phyloP scores from a whole-genome alignment of 2,888 invertebrate genomes.

The Eupithecia tripunctaria region DNA sequence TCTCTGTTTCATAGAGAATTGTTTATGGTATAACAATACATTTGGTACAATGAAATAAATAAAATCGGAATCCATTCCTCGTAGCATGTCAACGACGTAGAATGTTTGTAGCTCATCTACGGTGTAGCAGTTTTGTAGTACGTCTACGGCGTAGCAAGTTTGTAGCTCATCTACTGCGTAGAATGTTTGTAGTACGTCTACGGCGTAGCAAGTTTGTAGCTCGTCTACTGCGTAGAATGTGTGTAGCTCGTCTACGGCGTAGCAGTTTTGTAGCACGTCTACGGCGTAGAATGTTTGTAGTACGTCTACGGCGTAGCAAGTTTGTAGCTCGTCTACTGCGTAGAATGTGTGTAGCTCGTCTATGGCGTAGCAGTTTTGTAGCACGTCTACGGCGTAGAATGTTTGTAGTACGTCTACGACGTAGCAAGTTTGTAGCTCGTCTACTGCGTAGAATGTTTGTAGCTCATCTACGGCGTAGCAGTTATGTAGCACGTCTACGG shows the following conservation, averaged over 20 bases:
- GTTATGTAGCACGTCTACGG: constrained; percentile 20
- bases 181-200: constrained; percentile 25
- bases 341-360: background rate
- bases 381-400: background rate
- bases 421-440: background rate
- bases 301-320: no score
- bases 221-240: no score
- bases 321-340: background rate
- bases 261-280: no score
- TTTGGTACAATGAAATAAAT: background rate
- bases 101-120: background rate
- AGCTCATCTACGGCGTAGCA: background rate
- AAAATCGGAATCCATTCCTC: background rate
- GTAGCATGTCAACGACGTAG: background rate
- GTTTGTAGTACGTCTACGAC: background rate
- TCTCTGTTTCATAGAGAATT: background rate
- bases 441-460: background rate
- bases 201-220: background rate
- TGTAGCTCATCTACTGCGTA: constrained; percentile 41
- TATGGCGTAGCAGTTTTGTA: background rate
- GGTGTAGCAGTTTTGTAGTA: background rate
- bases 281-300: no score
- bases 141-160: constrained; percentile 45
- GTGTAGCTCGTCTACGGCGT: background rate
- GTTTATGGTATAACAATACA: background rate